Conservation (phyloP, 2,888 invertebrate species). For the Zonitis immaculata region DNA sequence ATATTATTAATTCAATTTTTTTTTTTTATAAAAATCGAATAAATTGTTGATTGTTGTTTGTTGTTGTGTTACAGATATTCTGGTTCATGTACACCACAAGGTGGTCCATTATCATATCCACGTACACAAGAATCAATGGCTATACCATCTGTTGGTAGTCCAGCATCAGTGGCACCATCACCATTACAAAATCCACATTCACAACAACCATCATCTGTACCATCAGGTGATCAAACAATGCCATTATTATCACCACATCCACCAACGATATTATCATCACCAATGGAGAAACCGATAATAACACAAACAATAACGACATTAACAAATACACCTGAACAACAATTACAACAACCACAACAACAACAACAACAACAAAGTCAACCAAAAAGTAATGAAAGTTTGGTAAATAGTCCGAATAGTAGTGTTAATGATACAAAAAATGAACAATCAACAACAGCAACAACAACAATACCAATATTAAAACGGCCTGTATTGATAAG, state of each 20-base stretch:
- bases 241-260: conserved; percentile 69
- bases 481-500: conserved; percentile 75
- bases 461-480: conserved; percentile 38
- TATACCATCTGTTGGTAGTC: conserved; percentile 55
- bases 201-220: conserved; percentile 63
- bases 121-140: conserved; percentile 57
- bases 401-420: conserved; percentile 32
- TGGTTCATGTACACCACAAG: conserved; percentile 55
- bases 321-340: too few species aligned
- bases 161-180: conserved; percentile 59
- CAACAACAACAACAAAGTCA: conserved; percentile 15
- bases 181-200: conserved; percentile 68
- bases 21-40: too few species aligned
- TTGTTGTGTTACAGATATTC: conserved; percentile 37
- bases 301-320: conserved; percentile 33
- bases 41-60: neutral
- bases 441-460: conserved; percentile 16
- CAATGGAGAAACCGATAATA: conserved; percentile 32
- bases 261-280: conserved; percentile 50
- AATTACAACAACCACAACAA: conserved; percentile 37
- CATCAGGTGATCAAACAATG: conserved; percentile 62
- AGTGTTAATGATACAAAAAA: conserved; percentile 23
- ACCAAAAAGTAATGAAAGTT: conserved; percentile 34
- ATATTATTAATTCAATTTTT: too few species aligned
- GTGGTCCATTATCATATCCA: conserved; percentile 63